These are phyloP conservation scores for Odobenus rosmarus DNA, from an alignment of 2,113 vertebrate species.

Conservation along the genomic window DNA sequence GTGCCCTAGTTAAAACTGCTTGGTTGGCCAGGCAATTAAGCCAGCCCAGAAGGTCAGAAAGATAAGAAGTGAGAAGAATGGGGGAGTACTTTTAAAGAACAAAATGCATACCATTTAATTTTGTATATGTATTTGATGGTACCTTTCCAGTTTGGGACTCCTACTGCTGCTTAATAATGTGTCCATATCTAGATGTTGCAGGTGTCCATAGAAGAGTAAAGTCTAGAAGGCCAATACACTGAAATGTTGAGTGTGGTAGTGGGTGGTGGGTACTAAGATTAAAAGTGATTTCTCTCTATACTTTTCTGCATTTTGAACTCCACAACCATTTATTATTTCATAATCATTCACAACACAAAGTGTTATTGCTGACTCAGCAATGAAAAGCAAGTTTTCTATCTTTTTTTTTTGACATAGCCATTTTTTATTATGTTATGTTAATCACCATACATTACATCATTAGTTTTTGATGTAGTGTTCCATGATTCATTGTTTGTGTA, in stretches of 20 bases:
- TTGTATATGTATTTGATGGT: background rate
- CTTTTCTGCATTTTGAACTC: background rate
- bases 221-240: background rate
- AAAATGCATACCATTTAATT: background rate
- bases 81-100: background rate
- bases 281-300: background rate
- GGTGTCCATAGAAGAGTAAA: background rate
- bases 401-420: background rate
- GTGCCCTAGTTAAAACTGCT: background rate
- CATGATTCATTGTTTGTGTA: no score
- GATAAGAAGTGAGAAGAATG: background rate
- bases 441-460: no score
- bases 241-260: background rate
- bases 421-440: no score
- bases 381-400: slow-evolving; percentile 29
- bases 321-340: background rate
- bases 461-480: no score
- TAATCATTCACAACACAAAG: background rate
- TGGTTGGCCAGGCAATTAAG: background rate
- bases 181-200: background rate
- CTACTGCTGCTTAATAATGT: background rate
- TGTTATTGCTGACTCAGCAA: background rate
- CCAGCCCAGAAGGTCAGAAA: background rate
- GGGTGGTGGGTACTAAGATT: background rate
- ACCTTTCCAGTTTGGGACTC: background rate